Percentiles rank a stretch among this genome's conserved stretches.
These are phyloP conservation scores for Hippocampus abdominalis DNA, from an alignment of 2,113 vertebrate species.

Conservation along the genomic window DNA sequence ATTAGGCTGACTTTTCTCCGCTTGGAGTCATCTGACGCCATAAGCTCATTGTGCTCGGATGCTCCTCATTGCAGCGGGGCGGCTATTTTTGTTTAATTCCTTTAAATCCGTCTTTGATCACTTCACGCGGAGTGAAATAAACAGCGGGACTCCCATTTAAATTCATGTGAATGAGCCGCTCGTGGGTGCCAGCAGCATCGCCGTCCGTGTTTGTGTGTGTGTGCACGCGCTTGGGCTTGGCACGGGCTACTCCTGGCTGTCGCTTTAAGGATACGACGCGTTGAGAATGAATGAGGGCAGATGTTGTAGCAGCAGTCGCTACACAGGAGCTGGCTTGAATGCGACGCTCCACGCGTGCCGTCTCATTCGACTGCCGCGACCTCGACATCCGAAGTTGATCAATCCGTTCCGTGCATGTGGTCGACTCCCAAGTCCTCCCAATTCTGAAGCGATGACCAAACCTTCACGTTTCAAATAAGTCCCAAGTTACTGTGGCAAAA, in stretches of 20 bases:
- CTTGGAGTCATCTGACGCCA: not conserved
- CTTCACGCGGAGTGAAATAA: constrained; percentile 7
- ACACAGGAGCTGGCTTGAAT: constrained; percentile 30
- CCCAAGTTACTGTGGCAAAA: too few relatives aligned
- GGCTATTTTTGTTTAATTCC: constrained; percentile 1
- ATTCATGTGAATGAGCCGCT: constrained; percentile 9
- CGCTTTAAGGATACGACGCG: constrained; percentile 54
- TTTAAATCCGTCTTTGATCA: not conserved
- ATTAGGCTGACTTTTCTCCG: not conserved
- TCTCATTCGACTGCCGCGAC: constrained; percentile 52
- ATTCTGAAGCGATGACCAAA: not conserved
- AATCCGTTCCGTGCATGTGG: not conserved
- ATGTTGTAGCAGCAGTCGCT: constrained; percentile 48
- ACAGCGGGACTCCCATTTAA: constrained; percentile 4
- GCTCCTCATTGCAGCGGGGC: not conserved
- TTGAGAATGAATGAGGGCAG: constrained; percentile 51
- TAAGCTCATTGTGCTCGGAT: not conserved
- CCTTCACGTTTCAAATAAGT: too few relatives aligned
- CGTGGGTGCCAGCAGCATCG: constrained; percentile 1
- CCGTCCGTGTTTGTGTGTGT: constrained; percentile 38
- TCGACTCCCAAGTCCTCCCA: not conserved
- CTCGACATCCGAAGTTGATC: constrained; percentile 43
- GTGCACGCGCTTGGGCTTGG: constrained; percentile 30
- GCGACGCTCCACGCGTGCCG: constrained; percentile 25
- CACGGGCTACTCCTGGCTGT: constrained; percentile 45